These are phyloP conservation scores for Acronicta leporina DNA, from an alignment of 2,888 invertebrate species.

Conservation along the genomic window DNA sequence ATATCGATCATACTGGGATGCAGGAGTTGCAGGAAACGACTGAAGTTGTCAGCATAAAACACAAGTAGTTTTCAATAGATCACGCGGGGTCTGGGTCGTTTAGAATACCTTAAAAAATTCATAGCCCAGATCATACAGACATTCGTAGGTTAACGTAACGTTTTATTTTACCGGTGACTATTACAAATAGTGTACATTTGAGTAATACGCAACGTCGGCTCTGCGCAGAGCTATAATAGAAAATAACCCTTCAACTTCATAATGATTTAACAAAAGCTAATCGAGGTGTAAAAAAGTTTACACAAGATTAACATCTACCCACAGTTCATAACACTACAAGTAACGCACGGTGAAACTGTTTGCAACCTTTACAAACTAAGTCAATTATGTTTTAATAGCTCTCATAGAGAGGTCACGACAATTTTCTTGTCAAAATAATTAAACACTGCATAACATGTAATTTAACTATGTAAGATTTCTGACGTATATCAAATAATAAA, in stretches of 20 bases:
- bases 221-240: not conserved
- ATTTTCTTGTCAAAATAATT: conserved; percentile 58
- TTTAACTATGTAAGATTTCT: conserved; percentile 6
- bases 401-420: conserved; percentile 39
- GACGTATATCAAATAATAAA: not conserved
- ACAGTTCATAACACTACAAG: conserved; percentile 11
- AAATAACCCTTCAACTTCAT: not conserved
- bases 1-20: no score
- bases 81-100: no score
- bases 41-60: no score
- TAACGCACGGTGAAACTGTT: conserved; percentile 19
- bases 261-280: conserved; percentile 14
- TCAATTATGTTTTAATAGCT: conserved; percentile 54
- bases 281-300: conserved; percentile 23
- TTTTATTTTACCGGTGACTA: no score
- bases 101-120: no score
- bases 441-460: conserved; percentile 19
- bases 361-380: conserved; percentile 53
- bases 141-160: no score
- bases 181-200: not conserved
- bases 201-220: not conserved
- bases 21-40: no score
- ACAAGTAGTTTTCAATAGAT: no score
- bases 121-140: no score
- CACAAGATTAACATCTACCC: conserved; percentile 19